Percentiles rank a stretch among this genome's conserved stretches.
Evolutionary conservation across 2,888 invertebrate genomes (phyloP).

Genomic region (Acrocera orbiculus): DNA sequence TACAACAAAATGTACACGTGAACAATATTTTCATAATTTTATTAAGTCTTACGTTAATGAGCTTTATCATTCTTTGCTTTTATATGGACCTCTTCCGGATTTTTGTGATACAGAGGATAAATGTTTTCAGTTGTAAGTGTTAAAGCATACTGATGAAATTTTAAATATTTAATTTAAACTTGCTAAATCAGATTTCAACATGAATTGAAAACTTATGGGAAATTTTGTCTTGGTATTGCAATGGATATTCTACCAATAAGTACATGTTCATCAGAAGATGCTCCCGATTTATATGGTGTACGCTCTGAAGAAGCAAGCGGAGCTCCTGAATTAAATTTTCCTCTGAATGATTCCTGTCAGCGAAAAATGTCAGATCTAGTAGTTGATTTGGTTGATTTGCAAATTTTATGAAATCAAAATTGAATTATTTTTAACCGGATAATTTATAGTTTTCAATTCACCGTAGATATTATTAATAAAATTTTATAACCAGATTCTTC

Average conservation of each 20-base stretch:
- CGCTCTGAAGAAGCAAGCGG: slow-evolving; percentile 23
- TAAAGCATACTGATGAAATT: slow-evolving; percentile 3
- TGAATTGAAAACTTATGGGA: slow-evolving; percentile 44
- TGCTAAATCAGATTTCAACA: slow-evolving; percentile 35
- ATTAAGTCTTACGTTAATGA: slow-evolving; percentile 43
- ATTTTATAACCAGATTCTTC: too few relatives aligned
- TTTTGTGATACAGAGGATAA: slow-evolving; percentile 32
- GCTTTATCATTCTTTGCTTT: slow-evolving; percentile 36
- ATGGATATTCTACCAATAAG: slow-evolving; percentile 54
- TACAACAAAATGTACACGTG: slow-evolving; percentile 42
- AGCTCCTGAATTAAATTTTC: slow-evolving; percentile 28
- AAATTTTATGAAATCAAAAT: slow-evolving; percentile 37
- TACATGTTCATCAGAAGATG: slow-evolving; percentile 51
- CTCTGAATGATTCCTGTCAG: slow-evolving; percentile 41
- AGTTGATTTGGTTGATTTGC: slow-evolving; percentile 45
- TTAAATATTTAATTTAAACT: slow-evolving; percentile 2
- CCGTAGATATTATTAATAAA: too few relatives aligned
- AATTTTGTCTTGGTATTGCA: slow-evolving; percentile 49
- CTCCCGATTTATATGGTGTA: slow-evolving; percentile 45
- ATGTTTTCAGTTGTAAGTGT: slow-evolving; percentile 38
- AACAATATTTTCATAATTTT: slow-evolving; percentile 37
- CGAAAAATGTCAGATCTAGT: slow-evolving; percentile 51
- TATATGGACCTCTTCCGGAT: slow-evolving; percentile 33
- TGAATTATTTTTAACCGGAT: too few relatives aligned
- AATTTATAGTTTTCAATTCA: too few relatives aligned